Evolutionary conservation across 2,888 invertebrate species (phyloP), one percentile per base, ranked within the genome.

Genomic region (Tetramorium bicarinatum): DNA sequence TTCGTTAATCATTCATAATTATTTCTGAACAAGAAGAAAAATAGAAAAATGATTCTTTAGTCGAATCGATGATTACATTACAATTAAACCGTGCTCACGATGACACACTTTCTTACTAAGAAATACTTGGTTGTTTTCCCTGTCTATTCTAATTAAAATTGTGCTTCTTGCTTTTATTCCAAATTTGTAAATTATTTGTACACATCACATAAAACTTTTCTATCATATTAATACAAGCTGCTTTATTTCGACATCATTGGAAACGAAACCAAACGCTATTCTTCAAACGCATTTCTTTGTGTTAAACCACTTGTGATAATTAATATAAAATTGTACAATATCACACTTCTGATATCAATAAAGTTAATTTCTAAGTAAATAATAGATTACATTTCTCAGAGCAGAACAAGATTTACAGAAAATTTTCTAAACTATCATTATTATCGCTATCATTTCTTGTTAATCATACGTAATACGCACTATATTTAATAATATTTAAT

Each of bases 1-100:
- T 13, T 21, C 69, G 47, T 41, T 59, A 83, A 85, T 29, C 67
- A 59, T 41, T 66, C 81, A 81, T 87, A 87, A 87, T 85, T 87
- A 87, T 85, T 87, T 85, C 29, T 47, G 13, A 29, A 11, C 15
- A 34, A 41, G n/a, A 74, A 34, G 49, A 52, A 67, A 79, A 59
- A 79, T 52, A 76, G 41, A 56, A 80, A 49, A 47, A n/a, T 61
- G n/a, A 34, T 62, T 49, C 9, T 62, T 49, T 11, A 38, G 41
- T 21, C 13, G 3, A 64, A 9, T 54, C 49, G 11, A 47, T 21
- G n/a, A 54, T 49, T 47, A 15, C 11, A n/a, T 76, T 21, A 61
- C 67, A 15, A 67, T 77, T 66, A 15, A 52, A 18, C n/a, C 15
- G n/a, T 21, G 25, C 11, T 41, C 38, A 13, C 25, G 21, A 44